Evolutionary conservation across 2,888 invertebrate genomes (phyloP).

Genomic region (Pardosa pseudoannulata): DNA sequence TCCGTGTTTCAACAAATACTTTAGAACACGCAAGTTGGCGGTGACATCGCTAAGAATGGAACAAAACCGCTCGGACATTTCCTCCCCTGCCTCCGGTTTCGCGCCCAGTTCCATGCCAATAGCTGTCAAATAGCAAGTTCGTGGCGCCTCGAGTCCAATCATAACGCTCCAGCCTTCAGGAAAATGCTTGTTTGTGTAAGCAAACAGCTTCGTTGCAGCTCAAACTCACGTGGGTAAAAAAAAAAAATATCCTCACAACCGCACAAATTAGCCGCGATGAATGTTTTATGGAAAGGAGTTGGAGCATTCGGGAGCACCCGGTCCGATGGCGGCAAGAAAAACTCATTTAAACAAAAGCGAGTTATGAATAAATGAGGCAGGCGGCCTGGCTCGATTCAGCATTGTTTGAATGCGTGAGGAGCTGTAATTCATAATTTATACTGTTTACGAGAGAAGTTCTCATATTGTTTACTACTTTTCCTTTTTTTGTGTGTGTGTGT

Average conservation of each 20-base stretch:
- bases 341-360: background rate
- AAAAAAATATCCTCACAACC: too few relatives aligned
- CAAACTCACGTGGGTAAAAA: background rate
- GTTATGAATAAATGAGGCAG: background rate
- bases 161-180: background rate
- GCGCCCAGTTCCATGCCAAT: background rate
- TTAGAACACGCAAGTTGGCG: background rate
- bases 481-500: too few relatives aligned
- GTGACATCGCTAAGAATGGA: background rate
- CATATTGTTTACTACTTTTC: too few relatives aligned
- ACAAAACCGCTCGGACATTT: background rate
- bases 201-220: background rate
- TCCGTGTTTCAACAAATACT: background rate
- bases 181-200: background rate
- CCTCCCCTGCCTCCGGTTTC: background rate
- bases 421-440: constrained; percentile 6
- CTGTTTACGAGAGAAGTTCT: background rate
- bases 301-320: background rate
- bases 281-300: background rate
- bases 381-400: too few relatives aligned
- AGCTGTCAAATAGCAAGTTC: background rate
- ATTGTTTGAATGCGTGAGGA: too few relatives aligned
- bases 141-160: background rate
- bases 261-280: background rate
- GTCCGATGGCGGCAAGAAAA: too few relatives aligned